Conservation (phyloP, 2,113 vertebrate species). For the Leptobrachium ailaonicum region DNA sequence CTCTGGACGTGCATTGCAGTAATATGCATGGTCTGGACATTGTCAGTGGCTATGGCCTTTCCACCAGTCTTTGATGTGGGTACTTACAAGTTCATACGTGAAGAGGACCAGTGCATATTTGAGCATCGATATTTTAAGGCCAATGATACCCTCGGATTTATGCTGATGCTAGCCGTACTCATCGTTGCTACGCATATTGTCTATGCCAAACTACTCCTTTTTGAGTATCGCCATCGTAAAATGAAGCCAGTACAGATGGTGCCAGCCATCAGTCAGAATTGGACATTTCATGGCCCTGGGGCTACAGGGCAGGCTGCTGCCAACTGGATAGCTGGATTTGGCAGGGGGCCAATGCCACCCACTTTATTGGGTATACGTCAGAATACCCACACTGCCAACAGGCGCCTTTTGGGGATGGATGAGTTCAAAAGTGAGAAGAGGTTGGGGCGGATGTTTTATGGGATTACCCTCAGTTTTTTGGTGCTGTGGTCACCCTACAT, state of each 20-base stretch:
- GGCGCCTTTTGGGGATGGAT: conserved; percentile 89
- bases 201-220: conserved; percentile 90
- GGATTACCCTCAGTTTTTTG: conserved; percentile 89
- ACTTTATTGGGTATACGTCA: conserved; percentile 90
- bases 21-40: conserved; percentile 92
- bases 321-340: conserved; percentile 93
- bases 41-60: conserved; percentile 92
- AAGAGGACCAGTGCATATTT: conserved; percentile 93
- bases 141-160: conserved; percentile 93
- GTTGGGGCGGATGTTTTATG: conserved; percentile 92
- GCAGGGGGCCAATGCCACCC: conserved; percentile 89
- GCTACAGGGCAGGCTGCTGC: conserved; percentile 91
- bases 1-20: conserved; percentile 91
- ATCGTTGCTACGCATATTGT: conserved; percentile 89
- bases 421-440: conserved; percentile 90
- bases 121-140: conserved; percentile 94
- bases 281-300: conserved; percentile 93
- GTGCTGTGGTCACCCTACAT: conserved; percentile 94
- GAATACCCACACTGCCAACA: conserved; percentile 86
- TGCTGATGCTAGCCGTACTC: conserved; percentile 92
- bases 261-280: conserved; percentile 93
- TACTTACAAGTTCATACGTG: conserved; percentile 90
- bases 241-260: conserved; percentile 94
- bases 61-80: conserved; percentile 90
- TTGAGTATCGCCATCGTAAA: conserved; percentile 91